phyloP scores from a whole-genome alignment of 2,113 vertebrate genomes.

The Sterrhoptilus dennistouni region DNA sequence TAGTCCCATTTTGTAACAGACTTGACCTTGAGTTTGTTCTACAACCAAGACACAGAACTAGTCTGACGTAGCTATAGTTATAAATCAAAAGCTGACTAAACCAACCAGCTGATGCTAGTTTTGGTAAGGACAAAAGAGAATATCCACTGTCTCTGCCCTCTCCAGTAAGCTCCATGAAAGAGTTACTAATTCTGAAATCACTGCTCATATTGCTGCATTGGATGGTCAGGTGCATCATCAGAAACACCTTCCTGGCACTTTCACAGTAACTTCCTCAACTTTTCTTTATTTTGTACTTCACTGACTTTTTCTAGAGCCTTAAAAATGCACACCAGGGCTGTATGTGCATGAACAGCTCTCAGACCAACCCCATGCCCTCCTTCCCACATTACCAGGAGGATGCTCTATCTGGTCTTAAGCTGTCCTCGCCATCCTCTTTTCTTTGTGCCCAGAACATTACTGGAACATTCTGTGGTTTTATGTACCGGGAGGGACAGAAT shows the following conservation, averaged over 20 bases:
- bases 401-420: not conserved
- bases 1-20: not conserved
- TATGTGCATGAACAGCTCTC: fast-evolving
- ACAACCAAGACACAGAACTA: not conserved
- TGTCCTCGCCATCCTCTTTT: not conserved
- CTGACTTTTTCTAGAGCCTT: not conserved
- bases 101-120: not conserved
- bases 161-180: fast-evolving
- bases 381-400: fast-evolving
- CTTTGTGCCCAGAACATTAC: not conserved
- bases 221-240: not conserved
- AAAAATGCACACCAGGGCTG: not conserved
- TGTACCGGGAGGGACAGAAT: not conserved
- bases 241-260: not conserved
- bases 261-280: not conserved
- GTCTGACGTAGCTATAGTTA: not conserved
- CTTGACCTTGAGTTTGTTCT: not conserved
- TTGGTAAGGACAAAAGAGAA: not conserved
- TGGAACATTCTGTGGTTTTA: not conserved
- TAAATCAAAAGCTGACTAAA: not conserved
- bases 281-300: not conserved
- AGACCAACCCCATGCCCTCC: not conserved
- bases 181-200: not conserved
- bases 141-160: not conserved
- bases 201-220: not conserved